These are phyloP conservation scores for Mus spretus DNA, from an alignment of 2,797 vertebrate genomes.

Conservation along the genomic window DNA sequence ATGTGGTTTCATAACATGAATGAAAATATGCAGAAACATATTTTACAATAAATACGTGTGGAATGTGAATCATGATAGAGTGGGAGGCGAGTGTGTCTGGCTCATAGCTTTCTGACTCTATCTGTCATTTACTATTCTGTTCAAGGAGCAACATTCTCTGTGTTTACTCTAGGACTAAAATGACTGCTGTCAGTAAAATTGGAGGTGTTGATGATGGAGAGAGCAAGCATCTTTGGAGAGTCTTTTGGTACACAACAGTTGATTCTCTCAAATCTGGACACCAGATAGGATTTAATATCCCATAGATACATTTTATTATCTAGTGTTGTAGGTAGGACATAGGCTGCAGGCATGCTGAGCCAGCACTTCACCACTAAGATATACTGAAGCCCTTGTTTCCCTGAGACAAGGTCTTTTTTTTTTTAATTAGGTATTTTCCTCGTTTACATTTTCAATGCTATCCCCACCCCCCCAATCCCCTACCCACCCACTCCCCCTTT, in stretches of 20 bases:
- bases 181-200: not conserved
- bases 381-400: not conserved
- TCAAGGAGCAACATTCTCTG: not conserved
- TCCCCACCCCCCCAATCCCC: no score
- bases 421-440: no score
- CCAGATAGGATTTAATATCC: not conserved
- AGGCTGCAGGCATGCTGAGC: not conserved
- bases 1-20: not conserved
- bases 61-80: conserved; percentile 2
- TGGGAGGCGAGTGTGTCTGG: not conserved
- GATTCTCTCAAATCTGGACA: not conserved
- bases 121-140: not conserved
- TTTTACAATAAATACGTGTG: conserved; percentile 61
- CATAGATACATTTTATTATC: not conserved
- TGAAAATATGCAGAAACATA: conserved; percentile 46
- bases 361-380: not conserved
- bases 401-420: not conserved
- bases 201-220: not conserved
- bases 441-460: no score
- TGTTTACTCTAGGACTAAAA: not conserved
- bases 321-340: not conserved
- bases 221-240: not conserved
- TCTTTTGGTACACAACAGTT: not conserved
- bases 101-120: not conserved
- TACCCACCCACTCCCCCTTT: no score